Percentiles rank a stretch among this genome's conserved stretches.
These are phyloP conservation scores for Chymomyza procnemis DNA, from an alignment of 2,888 invertebrate species.

Conservation along the genomic window DNA sequence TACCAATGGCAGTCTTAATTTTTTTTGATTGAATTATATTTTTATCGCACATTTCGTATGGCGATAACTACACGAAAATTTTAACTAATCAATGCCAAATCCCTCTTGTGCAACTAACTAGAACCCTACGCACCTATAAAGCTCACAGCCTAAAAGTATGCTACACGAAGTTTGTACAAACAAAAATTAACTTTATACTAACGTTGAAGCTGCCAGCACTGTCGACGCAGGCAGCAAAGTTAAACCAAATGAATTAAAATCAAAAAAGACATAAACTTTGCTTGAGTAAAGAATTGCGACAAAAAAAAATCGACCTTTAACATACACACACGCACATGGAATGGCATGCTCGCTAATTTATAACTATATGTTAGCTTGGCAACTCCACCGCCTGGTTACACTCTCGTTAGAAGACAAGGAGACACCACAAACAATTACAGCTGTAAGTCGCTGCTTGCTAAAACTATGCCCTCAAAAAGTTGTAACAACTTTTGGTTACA, in stretches of 20 bases:
- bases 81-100: background rate
- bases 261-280: slow-evolving; percentile 58
- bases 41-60: too few relatives aligned
- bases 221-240: background rate
- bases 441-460: background rate
- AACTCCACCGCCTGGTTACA: background rate
- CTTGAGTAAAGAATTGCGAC: slow-evolving; percentile 25
- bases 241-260: slow-evolving; percentile 36
- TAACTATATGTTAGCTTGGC: slow-evolving; percentile 59
- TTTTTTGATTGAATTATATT: too few relatives aligned
- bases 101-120: slow-evolving; percentile 1
- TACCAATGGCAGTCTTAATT: too few relatives aligned
- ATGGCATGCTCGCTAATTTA: slow-evolving; percentile 57
- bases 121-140: slow-evolving; percentile 2
- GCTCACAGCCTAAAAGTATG: slow-evolving; percentile 59
- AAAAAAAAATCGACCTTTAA: background rate
- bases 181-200: slow-evolving; percentile 13
- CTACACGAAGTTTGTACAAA: slow-evolving; percentile 19
- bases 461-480: slow-evolving; percentile 56
- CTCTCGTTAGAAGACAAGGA: slow-evolving; percentile 8
- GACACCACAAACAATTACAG: slow-evolving; percentile 6
- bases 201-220: slow-evolving; percentile 10
- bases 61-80: too few relatives aligned
- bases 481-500: slow-evolving; percentile 70
- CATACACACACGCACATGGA: slow-evolving; percentile 7